Evolutionary conservation across 2,888 invertebrate species (phyloP), one percentile per base, ranked within the genome.

Genomic region (Elmis aenea): DNA sequence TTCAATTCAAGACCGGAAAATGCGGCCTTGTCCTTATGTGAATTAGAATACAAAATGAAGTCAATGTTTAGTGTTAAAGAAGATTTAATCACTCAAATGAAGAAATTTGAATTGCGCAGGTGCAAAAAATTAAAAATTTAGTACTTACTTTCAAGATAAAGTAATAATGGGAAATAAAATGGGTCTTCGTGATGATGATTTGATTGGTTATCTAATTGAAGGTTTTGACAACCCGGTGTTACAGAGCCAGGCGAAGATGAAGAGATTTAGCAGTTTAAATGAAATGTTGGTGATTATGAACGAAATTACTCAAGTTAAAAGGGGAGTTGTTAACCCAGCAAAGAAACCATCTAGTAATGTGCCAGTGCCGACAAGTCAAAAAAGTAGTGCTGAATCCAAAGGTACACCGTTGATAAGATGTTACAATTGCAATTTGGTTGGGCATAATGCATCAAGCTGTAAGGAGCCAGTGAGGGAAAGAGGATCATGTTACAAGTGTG

Each of bases 161-260:
- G 31, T 31, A 2, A 13, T 9, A 8, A 15, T 31, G 11, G 31
- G 31, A 4, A 31, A 31, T n/a, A 13, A 23, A 9, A n/a, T 24
- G 8, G 9, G 10, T 13, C 5, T 31, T 5, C 5, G 2, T 2
- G 30, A 30, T 12, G 2, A 22, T 9, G 30, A 30, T 12, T 2
- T 22, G 2, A 30, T 30, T n/a, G 3, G 22, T 3, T 30, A 30
- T 21, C 6, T 30, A 3, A 30, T 30, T 30, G 30, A 30, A 3
- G 30, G 16, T 12, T 20, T 30, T 3, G 22, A 22, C 5, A 30
- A 30, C n/a, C 21, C 12, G 3, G n/a, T n/a, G 2, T 12, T 30
- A 13, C 21, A 30, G 22, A 12, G 10, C 2, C 30, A 30, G n/a
- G 30, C 30, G 2, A 2, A 5, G 20, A 29, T 29, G 29, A 9